Conservation (phyloP, 1,140 invertebrate species). For the Aplysia californica region DNA sequence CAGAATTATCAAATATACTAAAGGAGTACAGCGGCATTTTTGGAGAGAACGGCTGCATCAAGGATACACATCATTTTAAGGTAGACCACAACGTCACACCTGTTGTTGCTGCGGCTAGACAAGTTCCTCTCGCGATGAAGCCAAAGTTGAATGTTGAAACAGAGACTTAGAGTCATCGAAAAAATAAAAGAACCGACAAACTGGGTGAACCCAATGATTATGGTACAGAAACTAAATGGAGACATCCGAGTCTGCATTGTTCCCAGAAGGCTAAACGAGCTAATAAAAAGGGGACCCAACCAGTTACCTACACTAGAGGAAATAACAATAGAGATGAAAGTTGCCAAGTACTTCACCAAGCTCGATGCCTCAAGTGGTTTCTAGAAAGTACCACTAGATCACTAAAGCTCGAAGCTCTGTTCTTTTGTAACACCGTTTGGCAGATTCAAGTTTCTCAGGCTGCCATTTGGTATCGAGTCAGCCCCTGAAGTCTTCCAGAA, state of each 20-base stretch:
- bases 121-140: slow-evolving; percentile 26
- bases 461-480: slow-evolving; percentile 61
- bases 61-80: slow-evolving; percentile 27
- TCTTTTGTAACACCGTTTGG: slow-evolving; percentile 62
- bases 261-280: slow-evolving; percentile 69
- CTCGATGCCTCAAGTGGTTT: slow-evolving; percentile 40
- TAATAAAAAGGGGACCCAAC: slow-evolving; percentile 57
- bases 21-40: slow-evolving; percentile 32
- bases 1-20: slow-evolving; percentile 12
- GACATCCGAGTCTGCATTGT: slow-evolving; percentile 70
- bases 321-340: slow-evolving; percentile 17
- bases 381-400: slow-evolving; percentile 63
- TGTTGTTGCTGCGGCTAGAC: slow-evolving; percentile 28
- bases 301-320: slow-evolving; percentile 37
- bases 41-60: slow-evolving; percentile 25
- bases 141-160: slow-evolving; percentile 40
- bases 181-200: slow-evolving; percentile 40
- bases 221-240: slow-evolving; percentile 40
- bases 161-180: slow-evolving; percentile 28
- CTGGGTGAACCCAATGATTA: slow-evolving; percentile 41
- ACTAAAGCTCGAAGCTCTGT: slow-evolving; percentile 47
- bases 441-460: slow-evolving; percentile 52
- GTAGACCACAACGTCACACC: slow-evolving; percentile 23
- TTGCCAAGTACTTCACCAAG: slow-evolving; percentile 33
- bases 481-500: slow-evolving; percentile 51